phyloP scores from a whole-genome alignment of 2,113 vertebrate genomes.

The Brienomyrus brachyistius region DNA sequence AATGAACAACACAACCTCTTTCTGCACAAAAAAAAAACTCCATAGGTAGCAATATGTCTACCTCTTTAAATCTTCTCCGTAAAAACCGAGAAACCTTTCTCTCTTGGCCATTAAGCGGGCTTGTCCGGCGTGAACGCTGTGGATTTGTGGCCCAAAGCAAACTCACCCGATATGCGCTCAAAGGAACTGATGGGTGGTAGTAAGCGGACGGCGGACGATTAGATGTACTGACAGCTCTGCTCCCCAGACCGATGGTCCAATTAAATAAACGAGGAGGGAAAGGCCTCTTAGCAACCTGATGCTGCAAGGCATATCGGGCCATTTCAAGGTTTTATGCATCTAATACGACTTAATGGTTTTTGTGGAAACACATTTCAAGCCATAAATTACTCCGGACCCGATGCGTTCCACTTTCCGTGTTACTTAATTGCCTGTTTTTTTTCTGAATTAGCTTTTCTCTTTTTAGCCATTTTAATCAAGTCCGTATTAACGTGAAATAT shows the following conservation, averaged over 20 bases:
- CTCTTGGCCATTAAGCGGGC: neutral
- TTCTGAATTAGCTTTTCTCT: neutral
- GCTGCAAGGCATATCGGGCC: neutral
- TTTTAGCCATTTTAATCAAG: neutral
- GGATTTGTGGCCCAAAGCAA: neutral
- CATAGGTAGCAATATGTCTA: neutral
- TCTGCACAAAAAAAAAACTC: neutral
- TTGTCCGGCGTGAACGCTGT: neutral
- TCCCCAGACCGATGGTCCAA: neutral
- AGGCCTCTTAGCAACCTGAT: neutral
- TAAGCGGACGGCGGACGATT: neutral
- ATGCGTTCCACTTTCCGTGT: neutral
- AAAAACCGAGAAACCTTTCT: neutral
- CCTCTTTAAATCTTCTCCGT: neutral
- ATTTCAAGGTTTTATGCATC: neutral
- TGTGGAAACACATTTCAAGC: neutral
- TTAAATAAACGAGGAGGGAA: neutral
- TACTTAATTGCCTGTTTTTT: neutral
- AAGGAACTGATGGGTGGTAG: neutral
- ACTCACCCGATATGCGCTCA: neutral
- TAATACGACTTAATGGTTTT: neutral
- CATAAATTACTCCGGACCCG: neutral
- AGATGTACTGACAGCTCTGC: neutral
- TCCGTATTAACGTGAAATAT: neutral
- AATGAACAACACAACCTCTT: neutral